Evolutionary conservation across 2,888 invertebrate genomes (phyloP).

Genomic region (Hololepta plana): DNA sequence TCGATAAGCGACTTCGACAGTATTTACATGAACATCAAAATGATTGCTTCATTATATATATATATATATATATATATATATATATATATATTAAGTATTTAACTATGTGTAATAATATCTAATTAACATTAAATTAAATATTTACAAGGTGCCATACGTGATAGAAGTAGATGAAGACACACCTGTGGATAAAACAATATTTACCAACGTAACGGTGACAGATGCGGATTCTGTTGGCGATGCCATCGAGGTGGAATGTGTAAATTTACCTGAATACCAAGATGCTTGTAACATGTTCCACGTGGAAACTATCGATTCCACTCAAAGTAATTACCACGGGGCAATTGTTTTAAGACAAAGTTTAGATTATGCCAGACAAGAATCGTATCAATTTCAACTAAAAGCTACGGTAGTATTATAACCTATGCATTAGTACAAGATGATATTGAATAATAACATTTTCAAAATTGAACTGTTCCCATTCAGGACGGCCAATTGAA

Average conservation of each 20-base stretch:
- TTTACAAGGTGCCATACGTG: constrained; percentile 58
- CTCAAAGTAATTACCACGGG: constrained; percentile 53
- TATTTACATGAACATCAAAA: too few species aligned
- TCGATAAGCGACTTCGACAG: too few species aligned
- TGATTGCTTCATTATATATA: too few species aligned
- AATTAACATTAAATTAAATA: neutral
- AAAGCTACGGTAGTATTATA: constrained; percentile 62
- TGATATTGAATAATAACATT: neutral
- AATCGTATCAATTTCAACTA: constrained; percentile 59
- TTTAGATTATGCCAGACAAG: constrained; percentile 60
- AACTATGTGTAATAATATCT: too few species aligned
- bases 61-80: too few species aligned
- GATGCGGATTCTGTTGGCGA: constrained; percentile 71
- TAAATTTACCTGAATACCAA: constrained; percentile 39
- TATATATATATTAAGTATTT: too few species aligned
- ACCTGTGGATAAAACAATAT: constrained; percentile 48
- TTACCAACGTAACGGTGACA: constrained; percentile 52
- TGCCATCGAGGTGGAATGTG: constrained; percentile 55
- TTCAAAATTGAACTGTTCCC: constrained; percentile 1
- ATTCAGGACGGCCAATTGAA: constrained; percentile 61
- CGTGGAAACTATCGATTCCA: constrained; percentile 40
- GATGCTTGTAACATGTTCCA: constrained; percentile 55
- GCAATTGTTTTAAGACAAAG: constrained; percentile 49
- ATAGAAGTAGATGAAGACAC: constrained; percentile 63
- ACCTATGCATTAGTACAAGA: too few species aligned